Conservation (phyloP, 2,113 vertebrate species). For the Eleginops maclovinus region DNA sequence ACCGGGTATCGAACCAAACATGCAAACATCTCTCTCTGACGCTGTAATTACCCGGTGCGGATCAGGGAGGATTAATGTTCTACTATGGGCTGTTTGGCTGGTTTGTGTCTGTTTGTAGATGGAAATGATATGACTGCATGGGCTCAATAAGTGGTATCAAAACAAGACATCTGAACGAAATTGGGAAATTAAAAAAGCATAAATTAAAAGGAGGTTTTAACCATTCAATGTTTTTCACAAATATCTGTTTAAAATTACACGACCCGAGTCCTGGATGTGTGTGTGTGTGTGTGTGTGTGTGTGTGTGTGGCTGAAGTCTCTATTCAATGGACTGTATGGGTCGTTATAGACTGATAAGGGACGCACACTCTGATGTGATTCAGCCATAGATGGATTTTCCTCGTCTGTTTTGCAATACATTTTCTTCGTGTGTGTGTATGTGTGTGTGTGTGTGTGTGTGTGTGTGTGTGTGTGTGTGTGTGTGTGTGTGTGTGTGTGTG, state of each 20-base stretch:
- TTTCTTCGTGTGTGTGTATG: background rate
- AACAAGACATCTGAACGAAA: background rate
- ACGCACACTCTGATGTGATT: too few species aligned
- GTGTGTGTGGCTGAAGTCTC: background rate
- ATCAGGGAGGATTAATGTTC: conserved; percentile 1
- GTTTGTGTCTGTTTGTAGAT: conserved; percentile 19
- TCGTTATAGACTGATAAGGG: too few species aligned
- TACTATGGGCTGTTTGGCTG: background rate
- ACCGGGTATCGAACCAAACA: too few species aligned
- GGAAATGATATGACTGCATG: background rate
- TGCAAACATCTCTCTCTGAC: too few species aligned
- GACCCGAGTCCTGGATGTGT: too few species aligned
- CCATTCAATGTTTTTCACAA: too few species aligned
- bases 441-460: conserved; percentile 1
- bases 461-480: conserved; percentile 18
- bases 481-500: conserved; percentile 11
- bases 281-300: too few species aligned
- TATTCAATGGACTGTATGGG: too few species aligned
- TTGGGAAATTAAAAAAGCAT: background rate
- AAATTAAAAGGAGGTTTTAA: background rate
- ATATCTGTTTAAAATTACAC: too few species aligned
- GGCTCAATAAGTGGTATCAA: background rate
- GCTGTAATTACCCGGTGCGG: conserved; percentile 31
- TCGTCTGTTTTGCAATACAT: too few species aligned
- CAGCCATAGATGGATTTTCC: too few species aligned